Evolutionary conservation across 1,140 invertebrate species (phyloP).

Genomic region (Drosophila sucinea): DNA sequence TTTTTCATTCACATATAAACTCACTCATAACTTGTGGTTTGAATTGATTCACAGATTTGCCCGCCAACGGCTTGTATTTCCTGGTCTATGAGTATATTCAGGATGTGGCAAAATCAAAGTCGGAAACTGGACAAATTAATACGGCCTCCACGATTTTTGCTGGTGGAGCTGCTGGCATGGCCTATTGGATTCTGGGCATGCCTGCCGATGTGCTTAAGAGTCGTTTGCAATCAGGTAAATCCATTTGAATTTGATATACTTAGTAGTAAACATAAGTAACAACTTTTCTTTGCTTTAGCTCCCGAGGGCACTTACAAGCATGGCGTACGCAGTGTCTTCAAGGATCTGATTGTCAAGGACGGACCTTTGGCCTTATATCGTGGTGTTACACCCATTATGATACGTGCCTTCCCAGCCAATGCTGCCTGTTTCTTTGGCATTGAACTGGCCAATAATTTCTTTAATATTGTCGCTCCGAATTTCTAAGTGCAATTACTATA

Average conservation of each 20-base stretch:
- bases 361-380: slow-evolving; percentile 92
- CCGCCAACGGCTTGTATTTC: slow-evolving; percentile 97
- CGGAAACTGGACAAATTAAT: slow-evolving; percentile 79
- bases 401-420: slow-evolving; percentile 96
- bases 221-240: slow-evolving; percentile 94
- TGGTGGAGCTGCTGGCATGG: slow-evolving; percentile 97
- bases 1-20: neutral
- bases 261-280: neutral
- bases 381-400: slow-evolving; percentile 93
- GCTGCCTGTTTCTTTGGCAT: slow-evolving; percentile 93
- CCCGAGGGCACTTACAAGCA: slow-evolving; percentile 94
- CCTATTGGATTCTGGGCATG: slow-evolving; percentile 98
- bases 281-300: slow-evolving; percentile 84
- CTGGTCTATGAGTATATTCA: slow-evolving; percentile 97
- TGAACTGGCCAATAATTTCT: slow-evolving; percentile 76
- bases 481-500: slow-evolving; percentile 39
- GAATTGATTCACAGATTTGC: slow-evolving; percentile 47
- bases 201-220: slow-evolving; percentile 99
- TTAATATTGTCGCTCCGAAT: slow-evolving; percentile 51
- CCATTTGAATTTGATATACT: neutral
- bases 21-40: neutral
- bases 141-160: slow-evolving; percentile 93
- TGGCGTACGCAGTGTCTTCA: slow-evolving; percentile 93
- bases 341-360: slow-evolving; percentile 91
- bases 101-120: slow-evolving; percentile 84